phyloP scores from a whole-genome alignment of 2,797 vertebrate species.

The Kryptolebias ocellatus region DNA sequence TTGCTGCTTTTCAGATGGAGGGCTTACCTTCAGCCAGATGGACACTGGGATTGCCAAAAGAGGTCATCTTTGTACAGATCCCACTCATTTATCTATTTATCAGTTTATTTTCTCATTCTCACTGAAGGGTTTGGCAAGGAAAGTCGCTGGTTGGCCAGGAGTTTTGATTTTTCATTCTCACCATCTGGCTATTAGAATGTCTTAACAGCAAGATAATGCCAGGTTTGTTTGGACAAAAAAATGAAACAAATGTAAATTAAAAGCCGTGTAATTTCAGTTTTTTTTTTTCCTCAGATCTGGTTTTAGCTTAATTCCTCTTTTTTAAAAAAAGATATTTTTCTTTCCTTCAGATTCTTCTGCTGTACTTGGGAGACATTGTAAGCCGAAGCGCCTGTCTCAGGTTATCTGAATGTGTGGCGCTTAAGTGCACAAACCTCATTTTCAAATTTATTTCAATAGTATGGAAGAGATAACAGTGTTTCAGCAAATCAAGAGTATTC shows the following conservation, averaged over 20 bases:
- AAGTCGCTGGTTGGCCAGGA: constrained; percentile 23
- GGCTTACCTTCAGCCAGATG: constrained; percentile 63
- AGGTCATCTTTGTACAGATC: constrained; percentile 58
- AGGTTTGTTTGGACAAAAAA: constrained; percentile 42
- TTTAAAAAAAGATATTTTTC: constrained; percentile 53
- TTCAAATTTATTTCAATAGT: constrained; percentile 83
- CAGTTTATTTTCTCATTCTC: constrained; percentile 37
- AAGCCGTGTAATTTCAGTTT: constrained; percentile 27
- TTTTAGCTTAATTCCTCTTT: constrained; percentile 27
- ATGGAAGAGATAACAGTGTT: constrained; percentile 81
- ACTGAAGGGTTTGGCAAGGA: constrained; percentile 32
- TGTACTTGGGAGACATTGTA: constrained; percentile 59
- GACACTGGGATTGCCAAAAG: constrained; percentile 46
- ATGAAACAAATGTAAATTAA: constrained; percentile 20
- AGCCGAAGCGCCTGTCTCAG: constrained; percentile 58
- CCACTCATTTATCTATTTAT: constrained; percentile 47
- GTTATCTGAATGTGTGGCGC: constrained; percentile 72
- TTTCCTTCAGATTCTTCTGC: constrained; percentile 53
- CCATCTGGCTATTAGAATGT: constrained; percentile 44
- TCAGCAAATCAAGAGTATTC: constrained; percentile 83
- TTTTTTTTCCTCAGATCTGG: constrained; percentile 15
- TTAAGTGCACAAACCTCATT: constrained; percentile 82
- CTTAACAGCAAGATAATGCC: constrained; percentile 31
- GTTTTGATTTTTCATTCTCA: constrained; percentile 44
- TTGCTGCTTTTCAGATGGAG: constrained; percentile 60